phyloP scores from a whole-genome alignment of 2,113 vertebrate genomes.

The Petrocephalus zakoni region DNA sequence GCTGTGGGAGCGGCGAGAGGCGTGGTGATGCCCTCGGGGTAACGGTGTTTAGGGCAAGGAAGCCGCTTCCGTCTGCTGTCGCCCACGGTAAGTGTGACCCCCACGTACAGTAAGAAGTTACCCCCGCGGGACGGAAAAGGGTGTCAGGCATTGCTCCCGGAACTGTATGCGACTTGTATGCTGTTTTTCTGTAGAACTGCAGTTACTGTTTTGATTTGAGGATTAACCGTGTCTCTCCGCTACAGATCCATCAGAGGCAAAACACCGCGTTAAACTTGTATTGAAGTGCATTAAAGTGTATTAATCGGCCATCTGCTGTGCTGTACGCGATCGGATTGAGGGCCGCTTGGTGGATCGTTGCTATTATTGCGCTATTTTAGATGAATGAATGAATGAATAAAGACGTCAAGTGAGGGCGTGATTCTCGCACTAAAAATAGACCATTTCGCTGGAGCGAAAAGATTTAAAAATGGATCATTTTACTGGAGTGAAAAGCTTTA shows the following conservation, averaged over 20 bases:
- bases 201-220: not conserved
- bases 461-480: not conserved
- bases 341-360: not conserved
- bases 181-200: not conserved
- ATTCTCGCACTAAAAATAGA: not conserved
- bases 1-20: not conserved
- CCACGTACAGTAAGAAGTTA: not conserved
- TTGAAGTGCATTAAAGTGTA: not conserved
- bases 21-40: not conserved
- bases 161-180: not conserved
- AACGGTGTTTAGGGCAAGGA: not conserved
- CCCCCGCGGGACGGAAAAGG: not conserved
- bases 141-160: not conserved
- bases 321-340: not conserved
- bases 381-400: not conserved
- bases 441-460: not conserved
- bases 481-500: not conserved
- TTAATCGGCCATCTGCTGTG: not conserved
- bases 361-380: not conserved
- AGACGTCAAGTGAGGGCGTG: not conserved
- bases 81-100: not conserved
- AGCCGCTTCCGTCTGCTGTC: not conserved
- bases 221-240: not conserved
- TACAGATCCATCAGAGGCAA: not conserved
- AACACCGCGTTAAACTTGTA: not conserved